Evolutionary conservation across 2,888 invertebrate species (phyloP).

Genomic region (Saturnia pavonia): DNA sequence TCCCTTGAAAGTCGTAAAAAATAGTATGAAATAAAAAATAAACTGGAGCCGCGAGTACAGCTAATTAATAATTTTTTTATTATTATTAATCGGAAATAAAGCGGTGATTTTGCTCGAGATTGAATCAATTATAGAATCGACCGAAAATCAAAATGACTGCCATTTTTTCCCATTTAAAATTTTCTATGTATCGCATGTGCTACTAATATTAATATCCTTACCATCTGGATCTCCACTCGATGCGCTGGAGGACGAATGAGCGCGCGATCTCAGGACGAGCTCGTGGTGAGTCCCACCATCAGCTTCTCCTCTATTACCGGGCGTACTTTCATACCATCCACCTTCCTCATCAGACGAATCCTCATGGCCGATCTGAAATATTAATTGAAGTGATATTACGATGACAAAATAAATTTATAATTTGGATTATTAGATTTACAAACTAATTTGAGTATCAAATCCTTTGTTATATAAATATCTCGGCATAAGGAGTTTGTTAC

Average conservation of each 20-base stretch:
- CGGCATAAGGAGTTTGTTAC: constrained; percentile 21
- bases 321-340: constrained; percentile 81
- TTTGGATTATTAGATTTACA: too few relatives aligned
- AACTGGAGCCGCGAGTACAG: too few relatives aligned
- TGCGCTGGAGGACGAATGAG: constrained; percentile 71
- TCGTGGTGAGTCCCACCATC: constrained; percentile 52
- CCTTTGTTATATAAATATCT: neutral
- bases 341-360: constrained; percentile 72
- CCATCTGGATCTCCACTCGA: constrained; percentile 71
- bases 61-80: too few relatives aligned
- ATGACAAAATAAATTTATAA: neutral
- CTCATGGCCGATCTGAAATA: constrained; percentile 53
- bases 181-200: too few relatives aligned
- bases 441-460: too few relatives aligned
- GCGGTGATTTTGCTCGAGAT: too few relatives aligned
- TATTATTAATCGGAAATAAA: too few relatives aligned
- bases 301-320: constrained; percentile 46
- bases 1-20: too few relatives aligned
- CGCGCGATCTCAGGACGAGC: constrained; percentile 52
- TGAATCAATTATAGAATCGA: too few relatives aligned
- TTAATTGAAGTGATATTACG: neutral
- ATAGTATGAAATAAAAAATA: too few relatives aligned
- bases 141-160: too few relatives aligned
- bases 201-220: constrained; percentile 27
- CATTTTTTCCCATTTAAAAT: too few relatives aligned